Conservation (phyloP, 2,888 invertebrate species). For the Platycheirus rosarum region DNA sequence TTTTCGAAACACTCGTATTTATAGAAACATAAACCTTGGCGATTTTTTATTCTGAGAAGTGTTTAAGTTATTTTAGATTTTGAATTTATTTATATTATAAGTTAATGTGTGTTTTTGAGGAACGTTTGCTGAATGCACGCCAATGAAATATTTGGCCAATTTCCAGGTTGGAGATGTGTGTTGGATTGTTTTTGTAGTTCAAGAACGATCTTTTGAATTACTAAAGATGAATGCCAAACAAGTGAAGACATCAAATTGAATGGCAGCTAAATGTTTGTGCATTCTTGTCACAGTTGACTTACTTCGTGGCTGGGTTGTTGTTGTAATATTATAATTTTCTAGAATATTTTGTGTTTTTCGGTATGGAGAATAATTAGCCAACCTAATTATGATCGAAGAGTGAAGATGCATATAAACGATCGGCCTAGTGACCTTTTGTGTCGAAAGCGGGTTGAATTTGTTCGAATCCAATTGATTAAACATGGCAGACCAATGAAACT, state of each 20-base stretch:
- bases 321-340: not conserved
- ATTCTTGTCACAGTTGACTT: conserved; percentile 56
- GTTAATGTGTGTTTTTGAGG: conserved; percentile 19
- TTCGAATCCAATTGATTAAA: no score
- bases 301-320: conserved; percentile 27
- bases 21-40: conserved; percentile 48
- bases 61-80: not conserved
- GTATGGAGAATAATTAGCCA: not conserved
- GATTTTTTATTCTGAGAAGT: conserved; percentile 1
- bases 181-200: conserved; percentile 52
- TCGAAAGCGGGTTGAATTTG: conserved; percentile 30
- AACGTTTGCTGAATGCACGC: conserved; percentile 17
- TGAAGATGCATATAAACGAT: conserved; percentile 24
- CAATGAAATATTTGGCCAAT: conserved; percentile 50
- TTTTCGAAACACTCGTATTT: conserved; percentile 48
- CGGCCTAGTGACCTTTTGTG: conserved; percentile 38
- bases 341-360: not conserved
- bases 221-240: conserved; percentile 59
- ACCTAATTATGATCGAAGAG: conserved; percentile 5
- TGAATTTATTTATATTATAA: conserved; percentile 41
- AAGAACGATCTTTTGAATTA: conserved; percentile 63
- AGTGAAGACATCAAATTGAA: conserved; percentile 57
- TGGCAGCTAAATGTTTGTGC: conserved; percentile 52
- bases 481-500: no score
- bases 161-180: conserved; percentile 42